Evolutionary conservation across 1,140 invertebrate species (phyloP).

Genomic region (Trichogramma pretiosum): DNA sequence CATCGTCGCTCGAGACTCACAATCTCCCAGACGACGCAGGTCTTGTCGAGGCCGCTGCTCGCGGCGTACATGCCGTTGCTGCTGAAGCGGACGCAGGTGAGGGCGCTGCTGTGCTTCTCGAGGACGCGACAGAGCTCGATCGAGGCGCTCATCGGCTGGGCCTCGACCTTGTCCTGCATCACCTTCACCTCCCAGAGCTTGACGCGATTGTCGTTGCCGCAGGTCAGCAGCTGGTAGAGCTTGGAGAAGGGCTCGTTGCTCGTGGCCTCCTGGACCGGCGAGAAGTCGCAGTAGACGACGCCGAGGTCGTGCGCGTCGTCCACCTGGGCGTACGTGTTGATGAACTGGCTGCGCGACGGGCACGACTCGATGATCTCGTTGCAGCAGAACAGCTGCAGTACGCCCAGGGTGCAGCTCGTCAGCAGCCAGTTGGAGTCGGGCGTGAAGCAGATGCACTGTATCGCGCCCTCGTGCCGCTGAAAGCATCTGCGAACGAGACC

Average conservation of each 20-base stretch:
- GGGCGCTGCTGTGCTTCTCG: conserved; percentile 44
- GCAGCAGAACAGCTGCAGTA: conserved; percentile 57
- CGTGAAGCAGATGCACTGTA: conserved; percentile 54
- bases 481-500: conserved; percentile 56
- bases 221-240: conserved; percentile 53
- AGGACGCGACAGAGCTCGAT: conserved; percentile 29
- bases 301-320: conserved; percentile 70
- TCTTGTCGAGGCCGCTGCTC: conserved; percentile 62
- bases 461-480: conserved; percentile 58
- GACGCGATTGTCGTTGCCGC: conserved; percentile 65
- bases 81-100: conserved; percentile 57
- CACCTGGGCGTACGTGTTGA: conserved; percentile 35
- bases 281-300: conserved; percentile 59
- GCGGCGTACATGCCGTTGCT: conserved; percentile 52
- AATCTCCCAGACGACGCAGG: conserved; percentile 61
- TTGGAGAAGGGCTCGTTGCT: conserved; percentile 39
- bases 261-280: conserved; percentile 29
- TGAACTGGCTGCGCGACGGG: conserved; percentile 36
- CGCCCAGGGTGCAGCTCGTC: conserved; percentile 57
- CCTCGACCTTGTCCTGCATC: conserved; percentile 27
- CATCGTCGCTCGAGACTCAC: conserved; percentile 18
- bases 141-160: conserved; percentile 21
- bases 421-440: conserved; percentile 59
- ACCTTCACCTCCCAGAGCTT: conserved; percentile 61
- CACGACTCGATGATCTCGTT: conserved; percentile 37